phyloP scores from a whole-genome alignment of 2,797 vertebrate species.

The Enteromius mattozi region DNA sequence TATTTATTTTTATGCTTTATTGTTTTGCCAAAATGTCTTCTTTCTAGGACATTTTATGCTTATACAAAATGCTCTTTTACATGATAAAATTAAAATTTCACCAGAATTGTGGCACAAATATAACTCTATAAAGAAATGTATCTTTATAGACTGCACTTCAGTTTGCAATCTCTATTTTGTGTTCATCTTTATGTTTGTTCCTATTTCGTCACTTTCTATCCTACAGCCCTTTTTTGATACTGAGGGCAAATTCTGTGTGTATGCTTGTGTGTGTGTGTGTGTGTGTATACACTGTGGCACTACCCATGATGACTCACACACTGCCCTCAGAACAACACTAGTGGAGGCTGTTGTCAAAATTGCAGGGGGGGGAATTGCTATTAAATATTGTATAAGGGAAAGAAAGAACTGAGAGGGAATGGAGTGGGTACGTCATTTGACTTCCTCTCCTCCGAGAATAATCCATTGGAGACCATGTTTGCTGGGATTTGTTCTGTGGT shows the following conservation, averaged over 20 bases:
- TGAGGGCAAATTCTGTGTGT: not conserved
- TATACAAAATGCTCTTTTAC: no score
- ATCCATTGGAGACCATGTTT: conserved; percentile 51
- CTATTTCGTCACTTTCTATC: conserved; percentile 31
- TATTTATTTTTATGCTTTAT: no score
- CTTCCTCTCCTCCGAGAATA: conserved; percentile 25
- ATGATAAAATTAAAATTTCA: not conserved
- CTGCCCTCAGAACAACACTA: conserved; percentile 10
- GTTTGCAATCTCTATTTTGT: not conserved
- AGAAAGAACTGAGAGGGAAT: not conserved
- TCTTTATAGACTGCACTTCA: not conserved
- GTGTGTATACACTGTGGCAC: not conserved
- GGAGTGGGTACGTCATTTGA: conserved; percentile 29
- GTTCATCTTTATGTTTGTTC: not conserved
- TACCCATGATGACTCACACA: conserved; percentile 31
- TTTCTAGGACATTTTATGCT: not conserved
- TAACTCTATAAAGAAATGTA: not conserved
- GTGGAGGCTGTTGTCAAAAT: not conserved
- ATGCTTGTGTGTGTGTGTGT: not conserved
- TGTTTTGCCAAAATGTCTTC: not conserved
- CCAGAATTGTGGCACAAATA: not conserved
- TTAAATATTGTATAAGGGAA: conserved; percentile 12
- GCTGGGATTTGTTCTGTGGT: conserved; percentile 54
- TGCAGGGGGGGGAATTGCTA: not conserved
- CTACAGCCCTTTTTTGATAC: not conserved